Evolutionary conservation across 1,140 invertebrate species (phyloP), one percentile per base, ranked within the genome.

Genomic region (Philotrypesis tridentata): DNA sequence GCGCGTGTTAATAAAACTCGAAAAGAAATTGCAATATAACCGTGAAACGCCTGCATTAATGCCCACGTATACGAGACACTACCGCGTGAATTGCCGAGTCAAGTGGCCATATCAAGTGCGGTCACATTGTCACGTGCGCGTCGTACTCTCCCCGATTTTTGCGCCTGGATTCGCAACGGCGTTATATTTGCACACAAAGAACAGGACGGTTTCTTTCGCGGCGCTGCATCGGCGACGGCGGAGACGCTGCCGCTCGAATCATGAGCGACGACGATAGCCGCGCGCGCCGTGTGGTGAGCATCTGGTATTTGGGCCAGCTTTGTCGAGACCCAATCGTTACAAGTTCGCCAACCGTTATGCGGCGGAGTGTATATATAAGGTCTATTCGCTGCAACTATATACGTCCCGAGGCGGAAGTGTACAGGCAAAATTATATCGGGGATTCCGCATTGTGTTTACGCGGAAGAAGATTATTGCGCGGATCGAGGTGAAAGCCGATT

Each of bases 221-320:
- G 4, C 9, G 25, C 63, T 65, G 63, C 67, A 55, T n/a, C n/a
- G 21, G 21, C 61, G 61, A 65, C 27, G 61, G 61, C 4, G 55
- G 17, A 14, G 9, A n/a, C 61, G 61, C 11, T 11, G 23, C 33
- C 70, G 37, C 29, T 72, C 67, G 55, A 37, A 75, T 61, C 73
- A 55, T 33, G 60, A 75, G 12, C 43, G 37, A 67, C 67, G n/a
- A n/a, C n/a, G n/a, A n/a, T n/a, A n/a, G n/a, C n/a, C n/a, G n/a
- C n/a, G 27, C 29, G 11, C 27, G 67, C 14, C 73, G 55, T 23
- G 73, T 60, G 61, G 31, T 11, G 11, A 78, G 37, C 37, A 68
- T 1, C 76, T 77, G 80, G 80, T 77, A 82, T 82, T 82, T 82
- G 80, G 80, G 80, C 74, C 74, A 82, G 68, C 74, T 77, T 82